These are phyloP conservation scores for Phragmatobia fuliginosa DNA, from an alignment of 2,888 invertebrate genomes.

Conservation along the genomic window DNA sequence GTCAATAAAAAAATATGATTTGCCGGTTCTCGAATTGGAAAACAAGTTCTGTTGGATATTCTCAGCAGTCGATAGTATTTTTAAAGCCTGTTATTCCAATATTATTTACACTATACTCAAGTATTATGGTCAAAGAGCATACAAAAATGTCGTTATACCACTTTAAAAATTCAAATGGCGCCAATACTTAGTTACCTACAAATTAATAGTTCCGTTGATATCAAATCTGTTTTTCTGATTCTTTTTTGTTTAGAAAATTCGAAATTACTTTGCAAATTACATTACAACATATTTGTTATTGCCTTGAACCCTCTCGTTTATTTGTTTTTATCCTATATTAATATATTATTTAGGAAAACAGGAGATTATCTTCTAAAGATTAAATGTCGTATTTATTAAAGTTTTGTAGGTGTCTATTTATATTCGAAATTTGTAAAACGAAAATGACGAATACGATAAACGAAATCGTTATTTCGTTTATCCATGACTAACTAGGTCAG, in stretches of 20 bases:
- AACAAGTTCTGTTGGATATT: conserved; percentile 1
- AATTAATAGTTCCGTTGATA: neutral
- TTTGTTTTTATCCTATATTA: too few relatives aligned
- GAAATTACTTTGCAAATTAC: neutral
- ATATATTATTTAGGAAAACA: too few relatives aligned
- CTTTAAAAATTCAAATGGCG: neutral
- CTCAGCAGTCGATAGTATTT: neutral
- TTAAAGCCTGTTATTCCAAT: neutral
- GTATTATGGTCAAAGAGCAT: neutral
- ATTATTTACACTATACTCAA: neutral
- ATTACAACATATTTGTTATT: neutral
- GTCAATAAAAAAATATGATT: neutral
- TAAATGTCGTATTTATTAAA: too few relatives aligned
- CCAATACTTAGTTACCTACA: neutral
- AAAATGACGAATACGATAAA: neutral
- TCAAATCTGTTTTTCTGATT: neutral
- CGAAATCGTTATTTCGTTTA: neutral
- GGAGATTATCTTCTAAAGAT: too few relatives aligned
- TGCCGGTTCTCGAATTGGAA: neutral
- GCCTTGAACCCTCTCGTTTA: neutral
- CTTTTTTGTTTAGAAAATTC: neutral
- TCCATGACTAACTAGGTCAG: neutral
- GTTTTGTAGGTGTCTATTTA: too few relatives aligned
- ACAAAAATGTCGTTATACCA: neutral
- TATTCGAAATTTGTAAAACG: too few relatives aligned